Conservation (phyloP, 2,113 vertebrate species). For the Tragelaphus imberbis region DNA sequence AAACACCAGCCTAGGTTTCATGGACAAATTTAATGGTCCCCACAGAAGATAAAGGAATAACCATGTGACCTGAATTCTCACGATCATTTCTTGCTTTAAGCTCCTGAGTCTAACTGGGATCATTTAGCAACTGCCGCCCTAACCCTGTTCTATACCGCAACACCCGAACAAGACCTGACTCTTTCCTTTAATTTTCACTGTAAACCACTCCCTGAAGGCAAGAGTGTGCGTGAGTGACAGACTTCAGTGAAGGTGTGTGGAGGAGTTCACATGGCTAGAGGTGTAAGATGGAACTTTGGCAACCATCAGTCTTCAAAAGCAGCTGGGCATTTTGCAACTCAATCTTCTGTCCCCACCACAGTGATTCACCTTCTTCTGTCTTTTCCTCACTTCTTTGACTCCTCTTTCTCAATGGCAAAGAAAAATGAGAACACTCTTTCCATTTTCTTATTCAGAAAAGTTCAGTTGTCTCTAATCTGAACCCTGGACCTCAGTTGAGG, state of each 20-base stretch:
- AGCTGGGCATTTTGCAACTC: background rate
- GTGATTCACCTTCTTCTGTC: background rate
- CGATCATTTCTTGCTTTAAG: background rate
- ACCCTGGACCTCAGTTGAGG: background rate
- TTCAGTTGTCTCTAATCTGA: background rate
- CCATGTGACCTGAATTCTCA: background rate
- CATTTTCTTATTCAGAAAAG: background rate
- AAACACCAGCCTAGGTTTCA: background rate
- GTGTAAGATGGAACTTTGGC: background rate
- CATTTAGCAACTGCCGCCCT: background rate
- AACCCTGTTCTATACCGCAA: accelerated
- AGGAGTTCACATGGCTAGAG: background rate
- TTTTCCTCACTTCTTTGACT: background rate
- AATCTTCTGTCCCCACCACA: background rate
- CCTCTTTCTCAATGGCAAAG: background rate
- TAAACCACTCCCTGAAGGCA: background rate
- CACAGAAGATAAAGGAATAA: background rate
- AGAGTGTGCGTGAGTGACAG: background rate
- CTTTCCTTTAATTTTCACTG: background rate
- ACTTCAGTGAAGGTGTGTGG: background rate
- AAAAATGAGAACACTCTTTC: background rate
- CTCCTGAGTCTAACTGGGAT: background rate
- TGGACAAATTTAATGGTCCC: background rate
- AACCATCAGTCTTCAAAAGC: background rate
- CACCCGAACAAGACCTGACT: background rate